Percentiles rank a stretch among this genome's conserved stretches.
Conservation (phyloP, 2,113 vertebrate genomes). For the Semicossyphus pulcher region DNA sequence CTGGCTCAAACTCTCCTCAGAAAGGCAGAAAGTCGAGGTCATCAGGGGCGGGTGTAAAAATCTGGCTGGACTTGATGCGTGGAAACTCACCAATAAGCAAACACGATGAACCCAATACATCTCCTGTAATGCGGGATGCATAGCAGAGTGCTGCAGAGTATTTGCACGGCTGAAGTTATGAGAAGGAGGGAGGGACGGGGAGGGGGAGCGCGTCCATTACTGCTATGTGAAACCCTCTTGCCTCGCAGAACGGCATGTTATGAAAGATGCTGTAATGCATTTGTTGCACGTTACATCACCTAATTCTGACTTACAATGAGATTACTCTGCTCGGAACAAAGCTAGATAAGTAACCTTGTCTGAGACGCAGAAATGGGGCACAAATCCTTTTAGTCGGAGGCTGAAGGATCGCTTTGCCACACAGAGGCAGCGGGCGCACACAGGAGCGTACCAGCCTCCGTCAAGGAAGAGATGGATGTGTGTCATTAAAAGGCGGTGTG, state of each 20-base stretch:
- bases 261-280: slow-evolving; percentile 74
- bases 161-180: slow-evolving; percentile 16
- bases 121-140: slow-evolving; percentile 20
- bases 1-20: slow-evolving; percentile 7
- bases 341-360: slow-evolving; percentile 76
- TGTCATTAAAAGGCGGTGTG: slow-evolving; percentile 31
- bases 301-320: slow-evolving; percentile 75
- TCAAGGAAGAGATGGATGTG: slow-evolving; percentile 43
- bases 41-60: slow-evolving; percentile 23
- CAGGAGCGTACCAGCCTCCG: slow-evolving; percentile 3
- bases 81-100: slow-evolving; percentile 31
- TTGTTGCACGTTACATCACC: slow-evolving; percentile 74
- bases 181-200: background rate
- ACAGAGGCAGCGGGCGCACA: slow-evolving; percentile 31
- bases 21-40: slow-evolving; percentile 9
- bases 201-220: slow-evolving; percentile 28
- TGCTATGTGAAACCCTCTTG: slow-evolving; percentile 52
- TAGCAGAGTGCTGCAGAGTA: slow-evolving; percentile 8
- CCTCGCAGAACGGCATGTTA: slow-evolving; percentile 55
- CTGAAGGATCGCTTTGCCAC: slow-evolving; percentile 56
- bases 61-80: background rate
- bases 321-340: slow-evolving; percentile 73
- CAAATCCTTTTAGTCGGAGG: slow-evolving; percentile 72
- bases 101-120: slow-evolving; percentile 27
- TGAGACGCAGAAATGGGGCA: slow-evolving; percentile 73